A percentile compares a stretch with the other conserved stretches of the same genome.
Conservation (phyloP, 2,113 vertebrate genomes). For the Isurus oxyrinchus region DNA sequence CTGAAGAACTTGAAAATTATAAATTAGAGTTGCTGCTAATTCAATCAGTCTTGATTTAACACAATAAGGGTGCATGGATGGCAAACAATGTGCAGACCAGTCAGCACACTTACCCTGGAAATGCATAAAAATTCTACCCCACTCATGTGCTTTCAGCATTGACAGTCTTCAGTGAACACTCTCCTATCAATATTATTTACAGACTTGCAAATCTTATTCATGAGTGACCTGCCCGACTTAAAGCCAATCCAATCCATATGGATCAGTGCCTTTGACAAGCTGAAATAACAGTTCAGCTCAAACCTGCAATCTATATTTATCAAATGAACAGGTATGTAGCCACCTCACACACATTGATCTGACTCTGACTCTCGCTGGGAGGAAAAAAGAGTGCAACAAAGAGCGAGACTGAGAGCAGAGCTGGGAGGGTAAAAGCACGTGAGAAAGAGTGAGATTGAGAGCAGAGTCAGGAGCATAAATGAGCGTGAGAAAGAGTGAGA, state of each 20-base stretch:
- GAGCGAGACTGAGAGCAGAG: no score
- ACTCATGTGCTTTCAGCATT: neutral
- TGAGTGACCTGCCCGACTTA: neutral
- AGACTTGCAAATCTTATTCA: neutral
- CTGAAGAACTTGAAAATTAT: neutral
- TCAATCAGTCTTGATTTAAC: neutral
- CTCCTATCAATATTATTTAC: neutral
- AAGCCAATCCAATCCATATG: neutral
- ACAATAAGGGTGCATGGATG: neutral
- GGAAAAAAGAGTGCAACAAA: no score
- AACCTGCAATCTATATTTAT: neutral
- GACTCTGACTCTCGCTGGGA: no score
- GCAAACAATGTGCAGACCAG: neutral
- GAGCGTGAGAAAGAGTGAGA: no score
- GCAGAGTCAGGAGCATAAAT: no score
- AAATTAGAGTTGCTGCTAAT: neutral
- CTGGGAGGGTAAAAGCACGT: no score
- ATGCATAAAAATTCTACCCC: neutral
- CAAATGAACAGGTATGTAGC: neutral
- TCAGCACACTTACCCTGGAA: neutral
- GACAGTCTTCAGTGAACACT: neutral
- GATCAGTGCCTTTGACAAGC: neutral
- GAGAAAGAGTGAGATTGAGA: no score
- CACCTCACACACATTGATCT: neutral
- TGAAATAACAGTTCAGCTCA: neutral